A percentile compares a stretch with the other conserved stretches of the same genome.
These are phyloP conservation scores for Hirtodrosophila trivittata DNA, from an alignment of 2,888 invertebrate species.

Conservation along the genomic window DNA sequence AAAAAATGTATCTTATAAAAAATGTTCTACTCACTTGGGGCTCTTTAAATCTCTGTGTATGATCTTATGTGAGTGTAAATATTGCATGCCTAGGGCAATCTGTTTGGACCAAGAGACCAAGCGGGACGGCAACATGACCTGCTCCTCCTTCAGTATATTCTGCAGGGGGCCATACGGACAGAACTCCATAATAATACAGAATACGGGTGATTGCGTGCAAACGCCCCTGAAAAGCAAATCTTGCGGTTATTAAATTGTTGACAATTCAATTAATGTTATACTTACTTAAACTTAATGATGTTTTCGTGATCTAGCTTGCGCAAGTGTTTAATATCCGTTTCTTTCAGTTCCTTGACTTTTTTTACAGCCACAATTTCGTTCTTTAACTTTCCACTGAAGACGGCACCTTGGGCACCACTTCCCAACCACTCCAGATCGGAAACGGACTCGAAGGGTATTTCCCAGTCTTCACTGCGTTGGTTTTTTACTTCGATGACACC, in stretches of 20 bases:
- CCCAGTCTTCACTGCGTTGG: conserved; percentile 91
- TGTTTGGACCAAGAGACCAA: conserved; percentile 97
- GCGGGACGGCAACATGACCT: conserved; percentile 92
- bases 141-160: conserved; percentile 93
- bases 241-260: neutral
- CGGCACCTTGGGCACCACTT: conserved; percentile 97
- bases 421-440: conserved; percentile 95
- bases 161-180: conserved; percentile 98
- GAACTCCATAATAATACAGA: conserved; percentile 99
- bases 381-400: conserved; percentile 93
- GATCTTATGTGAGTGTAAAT: conserved; percentile 97
- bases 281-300: conserved; percentile 89
- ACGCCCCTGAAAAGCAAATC: conserved; percentile 88
- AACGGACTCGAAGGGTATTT: conserved; percentile 96
- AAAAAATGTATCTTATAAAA: neutral
- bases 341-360: conserved; percentile 95
- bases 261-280: conserved; percentile 6
- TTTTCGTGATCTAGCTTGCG: conserved; percentile 97
- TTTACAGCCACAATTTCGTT: conserved; percentile 97
- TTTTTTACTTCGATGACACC: conserved; percentile 88
- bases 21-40: conserved; percentile 95
- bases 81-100: conserved; percentile 98
- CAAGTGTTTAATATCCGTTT: conserved; percentile 96
- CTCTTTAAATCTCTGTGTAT: conserved; percentile 99
- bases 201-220: conserved; percentile 95